These are phyloP conservation scores for Cosmia pyralina DNA, from an alignment of 2,888 invertebrate species.

Conservation along the genomic window DNA sequence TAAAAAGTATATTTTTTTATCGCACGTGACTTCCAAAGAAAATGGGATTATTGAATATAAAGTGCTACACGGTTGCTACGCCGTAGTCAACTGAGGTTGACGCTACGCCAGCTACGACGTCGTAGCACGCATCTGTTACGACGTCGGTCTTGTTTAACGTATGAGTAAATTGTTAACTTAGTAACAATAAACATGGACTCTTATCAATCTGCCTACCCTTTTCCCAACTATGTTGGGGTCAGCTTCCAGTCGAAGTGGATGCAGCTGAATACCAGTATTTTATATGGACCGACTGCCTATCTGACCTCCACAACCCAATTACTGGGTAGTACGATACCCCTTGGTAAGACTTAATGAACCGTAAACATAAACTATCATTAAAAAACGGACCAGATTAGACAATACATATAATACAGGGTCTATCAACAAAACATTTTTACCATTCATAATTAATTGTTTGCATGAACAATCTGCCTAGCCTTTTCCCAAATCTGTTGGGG, in stretches of 20 bases:
- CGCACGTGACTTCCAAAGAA: no score
- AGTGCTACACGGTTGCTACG: constrained; percentile 10
- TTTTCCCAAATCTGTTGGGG: no score
- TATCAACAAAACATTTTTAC: not conserved
- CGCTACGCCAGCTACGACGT: constrained; percentile 5
- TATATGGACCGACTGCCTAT: no score
- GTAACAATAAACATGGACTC: not conserved
- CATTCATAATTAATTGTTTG: not conserved
- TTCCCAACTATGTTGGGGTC: no score
- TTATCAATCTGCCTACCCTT: no score
- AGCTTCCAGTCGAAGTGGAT: no score
- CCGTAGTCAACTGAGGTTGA: not conserved
- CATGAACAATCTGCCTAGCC: no score
- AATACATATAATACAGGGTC: not conserved
- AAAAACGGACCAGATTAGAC: not conserved
- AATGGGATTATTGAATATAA: not conserved
- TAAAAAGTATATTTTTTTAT: no score
- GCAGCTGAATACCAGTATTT: no score
- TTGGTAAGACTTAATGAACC: not conserved
- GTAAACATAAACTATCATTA: not conserved
- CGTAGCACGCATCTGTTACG: constrained; percentile 13
- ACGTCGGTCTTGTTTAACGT: not conserved
- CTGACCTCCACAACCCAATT: no score
- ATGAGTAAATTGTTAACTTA: not conserved
- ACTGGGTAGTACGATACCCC: no score